Percentiles rank a stretch among this genome's conserved stretches.
These are phyloP conservation scores for Peromyscus leucopus DNA, from an alignment of 2,113 vertebrate species.

Conservation along the genomic window DNA sequence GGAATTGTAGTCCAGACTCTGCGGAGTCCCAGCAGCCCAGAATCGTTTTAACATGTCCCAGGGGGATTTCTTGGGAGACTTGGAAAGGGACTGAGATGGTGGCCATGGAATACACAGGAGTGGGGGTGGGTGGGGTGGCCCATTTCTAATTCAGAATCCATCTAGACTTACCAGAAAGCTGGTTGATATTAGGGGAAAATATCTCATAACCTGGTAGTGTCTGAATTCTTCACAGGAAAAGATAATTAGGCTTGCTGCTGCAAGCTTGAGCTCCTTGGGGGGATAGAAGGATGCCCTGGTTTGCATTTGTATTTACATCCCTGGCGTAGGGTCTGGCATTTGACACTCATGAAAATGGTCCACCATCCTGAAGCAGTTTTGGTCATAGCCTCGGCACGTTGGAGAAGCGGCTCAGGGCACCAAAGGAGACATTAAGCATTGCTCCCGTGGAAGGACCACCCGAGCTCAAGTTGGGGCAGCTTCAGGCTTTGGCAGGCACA, in stretches of 20 bases:
- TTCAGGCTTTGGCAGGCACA: not conserved
- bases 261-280: not conserved
- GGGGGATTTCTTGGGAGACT: not conserved
- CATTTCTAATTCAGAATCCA: not conserved
- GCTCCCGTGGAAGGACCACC: not conserved
- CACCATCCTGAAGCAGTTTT: fast-evolving
- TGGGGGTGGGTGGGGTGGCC: not conserved
- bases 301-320: not conserved
- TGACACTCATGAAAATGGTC: not conserved
- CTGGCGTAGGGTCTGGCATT: not conserved
- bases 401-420: fast-evolving
- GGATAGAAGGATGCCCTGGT: not conserved
- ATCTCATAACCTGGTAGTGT: fast-evolving
- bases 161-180: not conserved
- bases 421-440: too few species aligned
- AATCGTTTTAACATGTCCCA: not conserved
- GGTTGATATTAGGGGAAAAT: not conserved
- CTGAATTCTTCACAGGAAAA: not conserved
- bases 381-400: fast-evolving
- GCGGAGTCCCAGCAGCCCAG: not conserved
- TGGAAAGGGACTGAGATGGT: not conserved
- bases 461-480: too few species aligned
- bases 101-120: fast-evolving
- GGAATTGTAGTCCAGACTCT: not conserved
- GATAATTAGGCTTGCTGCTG: not conserved